Conservation (phyloP, 2,113 vertebrate species). For the Herpailurus yagouaroundi region DNA sequence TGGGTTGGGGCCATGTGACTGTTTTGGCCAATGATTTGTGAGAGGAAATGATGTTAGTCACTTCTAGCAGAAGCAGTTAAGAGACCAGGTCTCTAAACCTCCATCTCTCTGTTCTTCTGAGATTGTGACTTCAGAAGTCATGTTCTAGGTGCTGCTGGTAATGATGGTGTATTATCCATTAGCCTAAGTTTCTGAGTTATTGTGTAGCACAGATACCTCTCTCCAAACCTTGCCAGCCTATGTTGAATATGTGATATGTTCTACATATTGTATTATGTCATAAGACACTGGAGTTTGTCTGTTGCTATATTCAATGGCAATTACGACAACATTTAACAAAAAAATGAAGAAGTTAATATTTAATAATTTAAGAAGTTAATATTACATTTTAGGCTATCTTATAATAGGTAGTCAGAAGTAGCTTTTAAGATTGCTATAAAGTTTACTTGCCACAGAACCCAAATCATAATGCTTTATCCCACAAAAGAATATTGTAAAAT, state of each 20-base stretch:
- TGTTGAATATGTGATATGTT: background rate
- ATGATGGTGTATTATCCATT: background rate
- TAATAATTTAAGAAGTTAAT: conserved; percentile 12
- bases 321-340: background rate
- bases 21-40: background rate
- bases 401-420: background rate
- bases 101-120: background rate
- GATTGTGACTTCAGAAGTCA: background rate
- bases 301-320: background rate
- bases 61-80: background rate
- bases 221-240: background rate
- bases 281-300: background rate
- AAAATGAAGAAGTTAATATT: background rate
- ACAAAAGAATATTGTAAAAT: background rate
- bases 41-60: background rate
- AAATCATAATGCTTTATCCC: background rate
- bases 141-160: background rate
- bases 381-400: background rate
- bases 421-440: background rate
- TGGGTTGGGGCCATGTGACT: background rate
- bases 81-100: background rate
- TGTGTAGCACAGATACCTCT: background rate
- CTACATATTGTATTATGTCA: background rate
- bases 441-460: background rate
- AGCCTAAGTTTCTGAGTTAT: background rate